Base-by-base conservation (phyloP, 2,797 vertebrate genomes). In the Erethizon dorsatum region DNA sequence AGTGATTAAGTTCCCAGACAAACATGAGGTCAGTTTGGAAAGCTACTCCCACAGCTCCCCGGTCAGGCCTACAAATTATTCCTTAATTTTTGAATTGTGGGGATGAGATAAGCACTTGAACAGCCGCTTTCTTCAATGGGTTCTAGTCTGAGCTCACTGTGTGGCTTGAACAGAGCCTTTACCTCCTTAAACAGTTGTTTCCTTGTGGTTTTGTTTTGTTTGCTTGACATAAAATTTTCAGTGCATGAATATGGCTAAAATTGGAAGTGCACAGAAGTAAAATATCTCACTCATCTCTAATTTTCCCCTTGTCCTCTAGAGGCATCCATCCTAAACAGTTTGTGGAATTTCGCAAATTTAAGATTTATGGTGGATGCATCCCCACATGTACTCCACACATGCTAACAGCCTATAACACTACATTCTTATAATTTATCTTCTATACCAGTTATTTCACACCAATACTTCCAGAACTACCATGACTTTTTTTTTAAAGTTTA, bases 101-200 rank as follows among this genome's bases (percentile, higher is more conserved):
- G 54, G 28, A 90, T 80, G n/a, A 80, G 37, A 50, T 65, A 77
- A 79, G 22, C 14, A 20, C 52, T 31, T 41, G 28, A 83, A 24
- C 28, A 45, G 37, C 45, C 6, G 52, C 17, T 65, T 50, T 90
- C 18, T 15, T 79, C 56, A 33, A 0, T 22, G n/a, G 28, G 56
- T n/a, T 93, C 61, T 78, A 33, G 33, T 63, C 33, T 67, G 54
- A 88, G 37, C 20, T 88, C 33, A 89, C 45, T 3, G 2, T 5
- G 8, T 75, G 45, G 22, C 50, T 77, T 65, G 37, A 77, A 88
- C 18, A 82, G 83, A 69, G 0, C 2, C 33, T 75, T 69, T 2
- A 52, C 15, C 59, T 92, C 89, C 77, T 85, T 73, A 59, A 85
- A 41, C 15, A 93, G 47, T n/a, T n/a, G 20, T 57, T 90, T 83